Evolutionary conservation across 2,888 invertebrate species (phyloP), one percentile per base, ranked within the genome.

Genomic region (Teleiodes luculella): DNA sequence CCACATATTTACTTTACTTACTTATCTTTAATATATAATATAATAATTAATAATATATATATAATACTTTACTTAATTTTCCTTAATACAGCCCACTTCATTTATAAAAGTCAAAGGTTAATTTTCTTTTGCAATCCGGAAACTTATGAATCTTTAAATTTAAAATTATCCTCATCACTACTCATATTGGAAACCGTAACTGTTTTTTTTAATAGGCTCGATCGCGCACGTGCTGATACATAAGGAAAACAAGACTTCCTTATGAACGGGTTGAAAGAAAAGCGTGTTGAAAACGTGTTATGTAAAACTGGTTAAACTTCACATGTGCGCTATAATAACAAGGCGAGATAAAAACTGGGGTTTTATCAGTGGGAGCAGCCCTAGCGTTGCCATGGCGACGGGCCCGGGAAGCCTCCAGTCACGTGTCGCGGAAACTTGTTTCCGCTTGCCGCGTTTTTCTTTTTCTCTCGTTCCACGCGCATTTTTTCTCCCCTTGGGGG

Each of bases 351-450:
- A 28, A 28, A 43, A 24, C 13, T 28, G 43, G n/a, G 28, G 43
- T 28, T 28, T 28, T 10, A 5, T 11, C 5, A n/a, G 43, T 10
- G 7, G 10, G 8, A 28, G 70, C 68, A 72, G 66, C 76, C 79
- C 76, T 74, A 35, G 66, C 57, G 88, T 88, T 57, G 68, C 74
- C 80, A 84, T 85, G 78, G 82, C 76, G 64, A 88, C 89, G 78
- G 73, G 69, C 81, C 80, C 82, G 86, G 88, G 86, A 81, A 84
- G 85, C 87, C 76, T 76, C 76, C 71, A 88, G 89, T 88, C 89
- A 89, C 89, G 89, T 89, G 89, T 89, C 87, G 80, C 81, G 74
- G 76, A 78, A 83, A 85, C 84, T 84, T 83, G 83, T 80, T 84
- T 84, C 80, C 83, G 82, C 78, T 80, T 79, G 75, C 77, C 82